Conservation (phyloP, 1,140 invertebrate species). For the Ostrea denselamellosa region DNA sequence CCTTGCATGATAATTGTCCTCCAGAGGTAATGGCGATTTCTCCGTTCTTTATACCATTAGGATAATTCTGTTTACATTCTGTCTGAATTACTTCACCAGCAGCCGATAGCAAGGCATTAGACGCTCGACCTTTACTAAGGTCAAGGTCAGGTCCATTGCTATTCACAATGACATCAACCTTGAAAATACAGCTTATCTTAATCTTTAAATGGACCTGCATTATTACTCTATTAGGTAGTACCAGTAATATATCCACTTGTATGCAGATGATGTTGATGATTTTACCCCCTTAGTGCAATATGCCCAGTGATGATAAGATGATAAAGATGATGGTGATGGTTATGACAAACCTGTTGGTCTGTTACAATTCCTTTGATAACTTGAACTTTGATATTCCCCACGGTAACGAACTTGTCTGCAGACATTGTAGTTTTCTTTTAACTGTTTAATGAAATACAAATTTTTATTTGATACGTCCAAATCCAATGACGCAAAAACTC, state of each 20-base stretch:
- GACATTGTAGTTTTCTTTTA: not conserved
- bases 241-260: too few relatives aligned
- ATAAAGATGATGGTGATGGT: not conserved
- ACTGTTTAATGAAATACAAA: not conserved
- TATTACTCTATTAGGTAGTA: too few relatives aligned
- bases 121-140: conserved; percentile 59
- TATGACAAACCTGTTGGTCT: conserved; percentile 31
- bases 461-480: too few relatives aligned
- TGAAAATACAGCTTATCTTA: not conserved
- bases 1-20: conserved; percentile 47
- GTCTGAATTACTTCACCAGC: conserved; percentile 55
- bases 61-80: conserved; percentile 53
- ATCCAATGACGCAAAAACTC: too few relatives aligned
- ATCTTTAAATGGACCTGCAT: too few relatives aligned
- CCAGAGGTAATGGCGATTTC: conserved; percentile 53
- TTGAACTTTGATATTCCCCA: conserved; percentile 45
- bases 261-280: not conserved
- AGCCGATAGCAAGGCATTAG: conserved; percentile 50
- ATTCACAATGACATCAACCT: conserved; percentile 67
- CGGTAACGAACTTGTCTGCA: conserved; percentile 13
- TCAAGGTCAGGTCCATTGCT: conserved; percentile 54
- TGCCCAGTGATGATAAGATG: not conserved
- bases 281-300: too few relatives aligned
- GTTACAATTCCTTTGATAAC: conserved; percentile 35
- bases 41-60: conserved; percentile 46